Base-by-base conservation (phyloP, 2,113 vertebrate genomes). In the Ictalurus furcatus region DNA sequence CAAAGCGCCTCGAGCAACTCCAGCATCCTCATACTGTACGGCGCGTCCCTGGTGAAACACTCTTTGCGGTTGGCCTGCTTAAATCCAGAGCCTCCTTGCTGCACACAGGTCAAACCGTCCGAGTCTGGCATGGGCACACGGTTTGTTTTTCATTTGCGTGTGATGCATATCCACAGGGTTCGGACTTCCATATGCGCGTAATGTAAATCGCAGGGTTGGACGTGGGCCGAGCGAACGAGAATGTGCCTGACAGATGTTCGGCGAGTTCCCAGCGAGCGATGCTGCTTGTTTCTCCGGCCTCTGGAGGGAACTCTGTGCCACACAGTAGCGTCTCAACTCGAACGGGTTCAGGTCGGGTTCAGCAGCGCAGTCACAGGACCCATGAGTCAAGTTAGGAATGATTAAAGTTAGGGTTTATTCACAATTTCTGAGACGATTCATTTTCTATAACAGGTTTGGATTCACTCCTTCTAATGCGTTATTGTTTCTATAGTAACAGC, bases 181-280 rank as follows among this genome's bases (percentile, higher is more conserved):
- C 54, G 3, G 21, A 40, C 61, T 78, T 90, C 88, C 79, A 86
- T 80, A 89, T 92, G 89, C 85, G 91, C 91, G 86, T 87, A 88
- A 87, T 88, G 85, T 85, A 85, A 91, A 91, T 92, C 56, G n/a
- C 92, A 91, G 91, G 56, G 83, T 85, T 81, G 92, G 91, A 90
- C 91, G 91, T 94, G 91, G 93, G 93, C 93, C 92, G 90, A 93
- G 94, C 91, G 91, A 94, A 92, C 91, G 44, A 6, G 93, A 92
- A 94, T 95, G 93, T 95, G 94, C 93, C 94, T 91, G 92, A 94
- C 95, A 96, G 95, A 96, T 96, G 95, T 95, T 94, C 44, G 91
- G 92, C 2, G 91, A 90, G 92, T 92, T 94, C 90, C 89, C 91
- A 94, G 61, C 44, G 89, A 93, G 91, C 92, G 91, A 93, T 92